Evolutionary conservation across 2,797 vertebrate species (phyloP).

Genomic region (Clarias laeviceps): DNA sequence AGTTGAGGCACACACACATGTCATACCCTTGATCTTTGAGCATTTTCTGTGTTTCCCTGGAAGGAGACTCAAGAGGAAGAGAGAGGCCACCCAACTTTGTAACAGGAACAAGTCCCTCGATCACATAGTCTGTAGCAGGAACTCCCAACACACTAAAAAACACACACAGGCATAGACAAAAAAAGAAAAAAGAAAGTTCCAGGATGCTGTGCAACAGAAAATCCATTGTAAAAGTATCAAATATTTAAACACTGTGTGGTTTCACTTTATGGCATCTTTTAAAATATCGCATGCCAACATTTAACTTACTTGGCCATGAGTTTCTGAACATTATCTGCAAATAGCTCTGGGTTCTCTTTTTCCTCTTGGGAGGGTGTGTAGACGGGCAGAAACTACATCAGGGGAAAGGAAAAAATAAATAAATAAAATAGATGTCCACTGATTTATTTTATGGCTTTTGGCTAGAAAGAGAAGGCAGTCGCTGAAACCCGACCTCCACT

Average conservation of each 20-base stretch:
- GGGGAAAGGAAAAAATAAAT: conserved; percentile 15
- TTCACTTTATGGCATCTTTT: neutral
- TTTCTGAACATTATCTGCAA: conserved; percentile 86
- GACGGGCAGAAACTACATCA: conserved; percentile 83
- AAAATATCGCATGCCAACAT: neutral
- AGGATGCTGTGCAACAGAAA: neutral
- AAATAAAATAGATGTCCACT: too few relatives aligned
- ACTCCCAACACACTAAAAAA: conserved; percentile 76
- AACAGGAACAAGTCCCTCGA: conserved; percentile 81
- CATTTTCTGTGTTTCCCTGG: conserved; percentile 73
- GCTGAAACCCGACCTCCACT: conserved; percentile 77
- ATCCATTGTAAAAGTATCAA: neutral
- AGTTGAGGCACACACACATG: neutral
- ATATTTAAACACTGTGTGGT: neutral
- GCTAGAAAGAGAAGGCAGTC: neutral
- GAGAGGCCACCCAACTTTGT: conserved; percentile 78
- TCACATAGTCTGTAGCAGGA: conserved; percentile 84
- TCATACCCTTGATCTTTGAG: conserved; percentile 75
- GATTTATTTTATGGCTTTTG: neutral
- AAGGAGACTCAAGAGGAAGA: conserved; percentile 79
- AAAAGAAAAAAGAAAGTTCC: neutral
- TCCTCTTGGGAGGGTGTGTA: conserved; percentile 83
- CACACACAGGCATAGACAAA: neutral
- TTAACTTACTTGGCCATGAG: conserved; percentile 85
- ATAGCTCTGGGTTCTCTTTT: conserved; percentile 79